These are phyloP conservation scores for Peromyscus aztecus DNA, from an alignment of 2,797 vertebrate species.

Conservation along the genomic window DNA sequence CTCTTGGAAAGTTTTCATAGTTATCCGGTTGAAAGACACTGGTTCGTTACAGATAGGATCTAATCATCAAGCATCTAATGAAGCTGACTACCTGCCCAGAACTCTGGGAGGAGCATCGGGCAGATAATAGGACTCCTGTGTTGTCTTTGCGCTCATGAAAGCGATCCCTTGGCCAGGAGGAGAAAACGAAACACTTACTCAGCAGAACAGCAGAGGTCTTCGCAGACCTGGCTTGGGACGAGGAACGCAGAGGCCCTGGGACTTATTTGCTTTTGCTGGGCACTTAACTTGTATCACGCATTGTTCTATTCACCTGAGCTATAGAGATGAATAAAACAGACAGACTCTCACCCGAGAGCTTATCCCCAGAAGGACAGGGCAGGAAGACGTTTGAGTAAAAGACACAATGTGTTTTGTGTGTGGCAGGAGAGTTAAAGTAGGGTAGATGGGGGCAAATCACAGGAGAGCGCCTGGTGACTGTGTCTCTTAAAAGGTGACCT, in stretches of 20 bases:
- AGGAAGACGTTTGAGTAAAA: neutral
- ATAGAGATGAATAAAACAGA: neutral
- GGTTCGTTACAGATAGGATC: neutral
- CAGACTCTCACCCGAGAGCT: neutral
- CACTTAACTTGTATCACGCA: neutral
- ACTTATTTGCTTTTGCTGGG: neutral
- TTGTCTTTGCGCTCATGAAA: conserved; percentile 44
- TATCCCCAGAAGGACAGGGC: neutral
- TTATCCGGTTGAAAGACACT: conserved; percentile 46
- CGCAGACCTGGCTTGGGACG: neutral
- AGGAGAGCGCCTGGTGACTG: neutral
- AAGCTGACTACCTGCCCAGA: neutral
- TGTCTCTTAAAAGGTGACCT: neutral
- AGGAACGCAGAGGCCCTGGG: neutral
- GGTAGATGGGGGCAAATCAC: neutral
- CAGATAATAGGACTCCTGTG: conserved; percentile 14
- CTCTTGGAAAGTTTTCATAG: conserved; percentile 3
- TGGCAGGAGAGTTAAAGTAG: neutral
- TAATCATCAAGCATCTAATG: conserved; percentile 38
- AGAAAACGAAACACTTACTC: neutral
- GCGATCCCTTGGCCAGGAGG: neutral
- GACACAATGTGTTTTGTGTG: neutral
- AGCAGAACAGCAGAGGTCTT: neutral
- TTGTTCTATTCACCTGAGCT: neutral
- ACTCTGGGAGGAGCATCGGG: neutral